Conservation (phyloP, 1,140 invertebrate species). For the Saxidomus purpurata region DNA sequence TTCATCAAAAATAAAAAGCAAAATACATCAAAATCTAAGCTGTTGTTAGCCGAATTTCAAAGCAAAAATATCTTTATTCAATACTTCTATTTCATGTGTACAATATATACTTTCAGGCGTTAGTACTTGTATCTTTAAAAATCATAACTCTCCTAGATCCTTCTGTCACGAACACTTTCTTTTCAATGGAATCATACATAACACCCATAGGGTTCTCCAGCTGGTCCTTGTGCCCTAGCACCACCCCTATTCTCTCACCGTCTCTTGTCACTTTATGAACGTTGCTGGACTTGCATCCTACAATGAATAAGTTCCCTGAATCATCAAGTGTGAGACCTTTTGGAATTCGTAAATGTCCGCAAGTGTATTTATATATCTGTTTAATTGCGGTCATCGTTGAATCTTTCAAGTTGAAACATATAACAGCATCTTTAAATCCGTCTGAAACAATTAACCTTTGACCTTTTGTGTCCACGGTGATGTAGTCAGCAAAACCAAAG, state of each 20-base stretch:
- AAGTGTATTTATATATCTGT: conserved; percentile 42
- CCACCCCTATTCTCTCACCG: conserved; percentile 41
- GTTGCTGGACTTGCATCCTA: conserved; percentile 57
- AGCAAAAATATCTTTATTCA: too few relatives aligned
- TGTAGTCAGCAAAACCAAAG: conserved; percentile 51
- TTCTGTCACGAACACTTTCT: conserved; percentile 54
- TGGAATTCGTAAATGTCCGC: conserved; percentile 42
- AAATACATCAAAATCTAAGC: too few relatives aligned
- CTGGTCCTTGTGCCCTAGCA: conserved; percentile 29
- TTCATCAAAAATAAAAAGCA: too few relatives aligned
- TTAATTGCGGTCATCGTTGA: conserved; percentile 35
- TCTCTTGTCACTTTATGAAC: conserved; percentile 51
- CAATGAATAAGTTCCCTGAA: conserved; percentile 44
- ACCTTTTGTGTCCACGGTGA: conserved; percentile 37
- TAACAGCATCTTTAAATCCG: conserved; percentile 17
- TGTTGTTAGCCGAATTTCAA: too few relatives aligned
- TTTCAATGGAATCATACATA: conserved; percentile 38
- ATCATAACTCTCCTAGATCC: conserved; percentile 59
- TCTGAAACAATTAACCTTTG: conserved; percentile 50
- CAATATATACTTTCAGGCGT: too few relatives aligned
- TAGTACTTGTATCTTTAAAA: conserved; percentile 33
- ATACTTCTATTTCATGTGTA: too few relatives aligned
- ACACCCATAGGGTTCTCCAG: conserved; percentile 53
- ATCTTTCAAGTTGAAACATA: conserved; percentile 44
- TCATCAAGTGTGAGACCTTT: conserved; percentile 40